Percentiles rank a stretch among this genome's conserved stretches.
phyloP scores from a whole-genome alignment of 2,797 vertebrate genomes.

The Enoplosus armatus region DNA sequence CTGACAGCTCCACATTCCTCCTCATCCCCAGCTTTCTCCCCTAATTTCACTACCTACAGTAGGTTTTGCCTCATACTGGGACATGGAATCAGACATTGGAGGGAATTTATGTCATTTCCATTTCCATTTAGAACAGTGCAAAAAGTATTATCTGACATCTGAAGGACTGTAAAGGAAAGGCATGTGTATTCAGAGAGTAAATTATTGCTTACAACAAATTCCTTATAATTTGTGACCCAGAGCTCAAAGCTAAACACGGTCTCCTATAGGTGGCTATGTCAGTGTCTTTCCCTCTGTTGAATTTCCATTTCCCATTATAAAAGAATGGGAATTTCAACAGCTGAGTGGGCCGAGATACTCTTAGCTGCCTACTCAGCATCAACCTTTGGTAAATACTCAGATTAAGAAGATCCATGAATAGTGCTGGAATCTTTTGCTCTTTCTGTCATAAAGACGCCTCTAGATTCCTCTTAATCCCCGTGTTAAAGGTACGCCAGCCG shows the following conservation, averaged over 20 bases:
- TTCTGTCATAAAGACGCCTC: conserved; percentile 74
- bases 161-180: conserved; percentile 27
- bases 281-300: conserved; percentile 34
- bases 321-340: conserved; percentile 64
- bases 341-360: conserved; percentile 73
- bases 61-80: conserved; percentile 66
- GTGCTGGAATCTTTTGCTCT: conserved; percentile 67
- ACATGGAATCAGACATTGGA: conserved; percentile 63
- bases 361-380: conserved; percentile 75
- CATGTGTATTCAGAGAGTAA: conserved; percentile 19
- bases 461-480: conserved; percentile 77
- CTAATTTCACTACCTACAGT: conserved; percentile 67
- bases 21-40: conserved; percentile 88
- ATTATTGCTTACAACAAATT: conserved; percentile 41
- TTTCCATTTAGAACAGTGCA: conserved; percentile 55
- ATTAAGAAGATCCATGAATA: conserved; percentile 78
- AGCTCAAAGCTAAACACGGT: conserved; percentile 51
- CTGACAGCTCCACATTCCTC: conserved; percentile 85
- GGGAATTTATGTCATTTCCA: conserved; percentile 67
- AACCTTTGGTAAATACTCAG: conserved; percentile 81
- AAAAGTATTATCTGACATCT: conserved; percentile 53
- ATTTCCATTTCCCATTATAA: conserved; percentile 52
- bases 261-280: conserved; percentile 35
- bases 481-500: conserved; percentile 79
- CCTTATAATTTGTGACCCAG: conserved; percentile 41